Base-by-base conservation (phyloP, 2,888 invertebrate genomes). In the Phorcus lineatus region DNA sequence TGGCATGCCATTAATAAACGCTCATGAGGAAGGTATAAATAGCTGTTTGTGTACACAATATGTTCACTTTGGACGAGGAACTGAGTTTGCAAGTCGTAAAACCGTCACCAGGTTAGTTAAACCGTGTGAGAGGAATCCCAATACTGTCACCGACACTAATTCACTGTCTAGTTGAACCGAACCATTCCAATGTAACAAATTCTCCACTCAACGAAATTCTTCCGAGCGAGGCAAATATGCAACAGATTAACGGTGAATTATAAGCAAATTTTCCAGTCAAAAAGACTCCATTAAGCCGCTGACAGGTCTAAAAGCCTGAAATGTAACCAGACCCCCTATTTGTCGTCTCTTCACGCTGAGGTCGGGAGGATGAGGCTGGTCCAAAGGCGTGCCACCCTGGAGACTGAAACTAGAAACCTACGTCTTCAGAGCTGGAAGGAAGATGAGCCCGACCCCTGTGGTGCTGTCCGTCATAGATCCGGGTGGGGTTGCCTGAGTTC, bases 191-290 rank as follows among this genome's bases (percentile, higher is more conserved):
- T 24, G 24, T 62, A 62, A 28, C 16, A 62, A 62, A 62, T 31
- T 28, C 62, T 28, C 62, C 17, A 62, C 62, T 62, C 28, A 24
- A 28, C 16, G 28, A 28, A 24, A 62, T 62, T 62, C 62, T 62
- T 62, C 62, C 62, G 62, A 28, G 62, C 62, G 62, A 28, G 24
- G 62, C 22, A 62, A 62, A 62, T 28, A 62, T 62, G 62, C 28
- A 62, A 62, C 62, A 62, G 62, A 62, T 62, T 62, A 62, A 62
- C 28, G 62, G 62, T 62, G 62, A 62, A 62, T 62, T 62, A 62
- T 62, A 62, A 62, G 62, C 62, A 62, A 62, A 62, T 62, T 62
- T 62, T 62, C 62, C 62, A 28, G 16, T 24, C 62, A 24, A 62
- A 62, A 62, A 62, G 62, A 62, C 62, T 62, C 62, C 62, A 62